These are phyloP conservation scores for Gouania willdenowi DNA, from an alignment of 2,797 vertebrate species.

Conservation along the genomic window DNA sequence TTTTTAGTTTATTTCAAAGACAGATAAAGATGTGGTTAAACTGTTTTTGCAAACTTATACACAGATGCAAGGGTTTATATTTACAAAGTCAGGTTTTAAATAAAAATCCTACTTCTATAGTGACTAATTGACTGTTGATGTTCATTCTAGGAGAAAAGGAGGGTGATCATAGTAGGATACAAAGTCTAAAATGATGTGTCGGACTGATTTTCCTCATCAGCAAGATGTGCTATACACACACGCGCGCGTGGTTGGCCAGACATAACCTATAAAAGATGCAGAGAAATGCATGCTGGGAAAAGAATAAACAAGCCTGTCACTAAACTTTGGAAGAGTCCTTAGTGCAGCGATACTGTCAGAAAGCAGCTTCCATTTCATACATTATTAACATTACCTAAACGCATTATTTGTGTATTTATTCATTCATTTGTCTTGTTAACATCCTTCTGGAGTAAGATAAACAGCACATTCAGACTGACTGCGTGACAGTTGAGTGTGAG, in stretches of 20 bases:
- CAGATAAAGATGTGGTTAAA: constrained; percentile 37
- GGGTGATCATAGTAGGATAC: constrained; percentile 26
- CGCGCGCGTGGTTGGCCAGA: constrained; percentile 36
- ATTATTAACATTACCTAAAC: constrained; percentile 78
- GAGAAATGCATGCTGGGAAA: constrained; percentile 61
- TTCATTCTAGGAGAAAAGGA: constrained; percentile 47
- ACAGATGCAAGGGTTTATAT: constrained; percentile 47
- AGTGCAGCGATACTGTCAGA: constrained; percentile 61
- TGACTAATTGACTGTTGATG: too few relatives aligned
- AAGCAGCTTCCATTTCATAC: constrained; percentile 70
- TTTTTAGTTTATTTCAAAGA: constrained; percentile 40
- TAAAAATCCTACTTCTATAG: too few relatives aligned
- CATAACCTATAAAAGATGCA: constrained; percentile 26
- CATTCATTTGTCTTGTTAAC: constrained; percentile 79
- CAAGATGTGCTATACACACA: constrained; percentile 21
- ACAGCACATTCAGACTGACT: constrained; percentile 61
- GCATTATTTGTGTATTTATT: constrained; percentile 76
- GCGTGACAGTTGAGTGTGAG: constrained; percentile 64
- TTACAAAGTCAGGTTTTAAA: too few relatives aligned
- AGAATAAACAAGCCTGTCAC: constrained; percentile 68
- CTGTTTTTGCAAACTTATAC: constrained; percentile 42
- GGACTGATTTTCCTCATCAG: constrained; percentile 42
- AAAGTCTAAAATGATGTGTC: constrained; percentile 48
- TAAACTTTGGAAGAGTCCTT: constrained; percentile 58
- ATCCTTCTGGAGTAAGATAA: constrained; percentile 70